phyloP scores from a whole-genome alignment of 2,888 invertebrate species.

The Dicyrtoma fusca region DNA sequence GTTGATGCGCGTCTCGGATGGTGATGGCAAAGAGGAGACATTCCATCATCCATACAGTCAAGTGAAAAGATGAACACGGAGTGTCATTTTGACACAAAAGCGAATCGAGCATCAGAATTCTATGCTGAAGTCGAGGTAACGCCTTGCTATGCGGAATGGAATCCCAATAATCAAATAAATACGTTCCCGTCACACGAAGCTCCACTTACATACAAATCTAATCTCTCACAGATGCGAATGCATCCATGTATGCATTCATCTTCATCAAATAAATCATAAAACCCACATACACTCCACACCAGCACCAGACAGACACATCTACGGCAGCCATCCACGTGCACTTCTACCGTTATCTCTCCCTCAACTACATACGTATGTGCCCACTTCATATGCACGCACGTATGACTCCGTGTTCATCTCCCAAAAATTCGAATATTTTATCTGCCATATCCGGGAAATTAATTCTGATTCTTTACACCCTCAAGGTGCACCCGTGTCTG shows the following conservation, averaged over 20 bases:
- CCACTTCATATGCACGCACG: too few species aligned
- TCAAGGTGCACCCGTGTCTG: too few species aligned
- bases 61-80: slow-evolving; percentile 33
- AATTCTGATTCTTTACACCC: too few species aligned
- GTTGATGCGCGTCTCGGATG: slow-evolving; percentile 22
- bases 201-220: slow-evolving; percentile 19
- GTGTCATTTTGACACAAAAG: slow-evolving; percentile 34
- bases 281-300: neutral
- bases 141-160: slow-evolving; percentile 39
- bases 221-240: slow-evolving; percentile 12
- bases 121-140: slow-evolving; percentile 31
- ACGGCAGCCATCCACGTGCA: too few species aligned
- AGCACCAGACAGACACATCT: too few species aligned
- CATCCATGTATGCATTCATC: slow-evolving; percentile 10
- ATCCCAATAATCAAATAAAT: slow-evolving; percentile 43
- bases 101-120: slow-evolving; percentile 27
- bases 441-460: too few species aligned
- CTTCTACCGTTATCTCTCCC: too few species aligned
- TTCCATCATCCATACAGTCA: slow-evolving; percentile 33
- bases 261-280: slow-evolving; percentile 14
- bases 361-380: too few species aligned
- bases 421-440: too few species aligned
- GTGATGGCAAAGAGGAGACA: slow-evolving; percentile 27
- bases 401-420: too few species aligned
- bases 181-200: neutral